phyloP scores from a whole-genome alignment of 2,888 invertebrate genomes.

The Ephialtes manifestator region DNA sequence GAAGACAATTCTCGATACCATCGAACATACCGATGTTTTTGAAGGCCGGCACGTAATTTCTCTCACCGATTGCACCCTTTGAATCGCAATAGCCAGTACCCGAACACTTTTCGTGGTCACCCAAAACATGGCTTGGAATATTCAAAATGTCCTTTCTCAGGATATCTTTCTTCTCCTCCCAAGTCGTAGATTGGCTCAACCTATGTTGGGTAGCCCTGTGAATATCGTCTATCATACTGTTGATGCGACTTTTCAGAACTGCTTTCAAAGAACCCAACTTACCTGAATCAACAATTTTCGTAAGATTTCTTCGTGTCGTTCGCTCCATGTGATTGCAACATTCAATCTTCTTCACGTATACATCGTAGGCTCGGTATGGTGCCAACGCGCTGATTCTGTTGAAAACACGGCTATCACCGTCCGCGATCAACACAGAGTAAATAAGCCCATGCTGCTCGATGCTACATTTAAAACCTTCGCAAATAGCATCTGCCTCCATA shows the following conservation, averaged over 20 bases:
- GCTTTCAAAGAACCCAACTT: neutral
- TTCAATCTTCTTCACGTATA: constrained; percentile 10
- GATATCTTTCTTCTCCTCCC: neutral
- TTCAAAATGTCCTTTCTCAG: constrained; percentile 19
- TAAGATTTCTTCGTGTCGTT: neutral
- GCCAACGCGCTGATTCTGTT: neutral
- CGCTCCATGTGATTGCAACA: constrained; percentile 1
- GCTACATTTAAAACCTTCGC: too few relatives aligned
- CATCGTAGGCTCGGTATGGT: neutral
- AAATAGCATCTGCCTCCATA: constrained; percentile 56
- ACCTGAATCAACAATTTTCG: constrained; percentile 1
- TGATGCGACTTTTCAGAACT: neutral
- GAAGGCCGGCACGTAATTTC: neutral
- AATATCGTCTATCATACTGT: neutral
- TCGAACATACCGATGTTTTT: constrained; percentile 10
- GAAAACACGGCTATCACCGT: constrained; percentile 77
- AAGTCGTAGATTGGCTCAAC: too few relatives aligned
- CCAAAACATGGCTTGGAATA: constrained; percentile 38
- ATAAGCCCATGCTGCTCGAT: too few relatives aligned
- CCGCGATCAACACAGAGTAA: constrained; percentile 49
- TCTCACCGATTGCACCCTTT: too few relatives aligned
- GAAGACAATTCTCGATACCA: constrained; percentile 14
- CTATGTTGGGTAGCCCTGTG: too few relatives aligned
- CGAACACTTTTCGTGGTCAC: constrained; percentile 30
- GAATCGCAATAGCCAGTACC: constrained; percentile 5